Percentiles rank a stretch among this genome's conserved stretches.
phyloP scores from a whole-genome alignment of 2,888 invertebrate genomes.

The Caprella mutica region DNA sequence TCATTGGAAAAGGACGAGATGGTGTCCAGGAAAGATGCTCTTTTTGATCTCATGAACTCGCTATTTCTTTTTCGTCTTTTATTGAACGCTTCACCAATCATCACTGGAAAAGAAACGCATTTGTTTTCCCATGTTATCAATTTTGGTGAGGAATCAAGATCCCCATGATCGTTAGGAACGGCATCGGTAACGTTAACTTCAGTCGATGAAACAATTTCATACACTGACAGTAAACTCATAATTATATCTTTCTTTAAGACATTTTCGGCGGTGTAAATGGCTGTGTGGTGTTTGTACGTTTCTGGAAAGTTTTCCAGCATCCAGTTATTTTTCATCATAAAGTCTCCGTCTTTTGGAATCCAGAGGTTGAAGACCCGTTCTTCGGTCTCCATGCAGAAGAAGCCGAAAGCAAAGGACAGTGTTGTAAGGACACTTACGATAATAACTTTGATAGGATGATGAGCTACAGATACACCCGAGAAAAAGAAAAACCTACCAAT shows the following conservation, averaged over 20 bases:
- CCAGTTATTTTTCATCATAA: constrained; percentile 25
- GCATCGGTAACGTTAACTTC: too few relatives aligned
- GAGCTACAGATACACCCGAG: constrained; percentile 17
- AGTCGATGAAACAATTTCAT: constrained; percentile 26
- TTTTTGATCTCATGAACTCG: too few relatives aligned
- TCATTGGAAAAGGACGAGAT: constrained; percentile 12
- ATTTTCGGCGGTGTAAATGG: constrained; percentile 30
- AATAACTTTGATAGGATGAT: constrained; percentile 24
- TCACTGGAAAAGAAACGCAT: too few relatives aligned
- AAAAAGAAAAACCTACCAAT: too few relatives aligned
- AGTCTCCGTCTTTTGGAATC: constrained; percentile 58
- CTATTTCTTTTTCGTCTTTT: too few relatives aligned
- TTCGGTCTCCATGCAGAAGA: constrained; percentile 30
- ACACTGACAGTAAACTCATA: constrained; percentile 21
- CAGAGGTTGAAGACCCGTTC: constrained; percentile 48
- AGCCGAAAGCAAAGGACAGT: constrained; percentile 18
- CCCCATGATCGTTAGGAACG: too few relatives aligned
- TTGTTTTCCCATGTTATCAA: too few relatives aligned
- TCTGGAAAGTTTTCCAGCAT: constrained; percentile 26
- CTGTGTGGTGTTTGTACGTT: constrained; percentile 18
- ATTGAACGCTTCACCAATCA: too few relatives aligned
- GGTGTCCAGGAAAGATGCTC: too few relatives aligned
- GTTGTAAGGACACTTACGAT: constrained; percentile 23
- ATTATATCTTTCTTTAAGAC: constrained; percentile 21
- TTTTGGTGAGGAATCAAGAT: too few relatives aligned